Conservation (phyloP, 2,113 vertebrate genomes). For the Accipiter virgatus region DNA sequence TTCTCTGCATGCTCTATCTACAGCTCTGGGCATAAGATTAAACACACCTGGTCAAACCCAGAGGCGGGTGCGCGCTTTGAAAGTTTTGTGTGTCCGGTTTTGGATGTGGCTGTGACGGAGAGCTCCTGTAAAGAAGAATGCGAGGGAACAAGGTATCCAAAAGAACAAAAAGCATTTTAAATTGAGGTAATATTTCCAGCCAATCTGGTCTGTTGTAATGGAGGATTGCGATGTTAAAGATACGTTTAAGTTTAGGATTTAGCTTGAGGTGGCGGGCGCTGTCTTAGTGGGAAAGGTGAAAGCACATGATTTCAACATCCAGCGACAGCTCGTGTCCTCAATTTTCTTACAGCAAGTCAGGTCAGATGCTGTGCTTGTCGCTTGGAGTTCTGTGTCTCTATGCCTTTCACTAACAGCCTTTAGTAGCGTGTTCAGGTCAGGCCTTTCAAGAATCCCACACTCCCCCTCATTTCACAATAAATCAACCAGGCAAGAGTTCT, state of each 20-base stretch:
- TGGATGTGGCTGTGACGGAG: not conserved
- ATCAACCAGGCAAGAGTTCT: slow-evolving; percentile 17
- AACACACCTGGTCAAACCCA: not conserved
- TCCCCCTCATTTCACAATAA: slow-evolving; percentile 50
- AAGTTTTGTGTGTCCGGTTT: not conserved
- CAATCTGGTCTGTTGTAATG: not conserved
- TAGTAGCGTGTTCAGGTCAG: not conserved
- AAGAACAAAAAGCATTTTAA: not conserved
- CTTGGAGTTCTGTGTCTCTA: not conserved
- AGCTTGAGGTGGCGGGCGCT: not conserved
- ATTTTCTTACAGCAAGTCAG: not conserved
- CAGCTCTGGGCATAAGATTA: not conserved
- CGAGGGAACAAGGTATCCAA: not conserved
- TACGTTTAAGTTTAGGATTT: not conserved
- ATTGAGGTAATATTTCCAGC: not conserved
- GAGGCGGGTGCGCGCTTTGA: not conserved
- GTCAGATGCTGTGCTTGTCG: not conserved
- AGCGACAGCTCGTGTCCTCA: not conserved
- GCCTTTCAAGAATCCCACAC: slow-evolving; percentile 32
- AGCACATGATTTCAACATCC: slow-evolving; percentile 11
- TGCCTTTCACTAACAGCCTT: not conserved
- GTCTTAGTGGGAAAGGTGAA: slow-evolving; percentile 3
- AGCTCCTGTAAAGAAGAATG: not conserved
- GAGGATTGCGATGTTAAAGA: not conserved
- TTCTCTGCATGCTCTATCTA: not conserved